Evolutionary conservation across 2,888 invertebrate species (phyloP).

Genomic region (Pristionchus exspectatus): DNA sequence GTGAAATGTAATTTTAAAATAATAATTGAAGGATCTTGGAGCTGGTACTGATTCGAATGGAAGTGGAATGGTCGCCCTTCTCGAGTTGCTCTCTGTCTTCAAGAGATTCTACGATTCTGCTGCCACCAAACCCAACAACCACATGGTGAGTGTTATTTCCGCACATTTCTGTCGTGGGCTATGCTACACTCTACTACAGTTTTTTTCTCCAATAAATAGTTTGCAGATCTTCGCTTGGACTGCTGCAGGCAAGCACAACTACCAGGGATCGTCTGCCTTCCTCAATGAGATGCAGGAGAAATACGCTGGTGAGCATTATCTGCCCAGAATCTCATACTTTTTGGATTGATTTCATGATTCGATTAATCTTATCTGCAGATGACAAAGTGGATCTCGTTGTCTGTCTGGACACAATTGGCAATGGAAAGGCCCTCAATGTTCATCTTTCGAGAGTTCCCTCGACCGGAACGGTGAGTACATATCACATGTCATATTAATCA

Average conservation of each 20-base stretch:
- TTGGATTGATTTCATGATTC: background rate
- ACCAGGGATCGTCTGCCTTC: conserved; percentile 96
- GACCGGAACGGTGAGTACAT: conserved; percentile 84
- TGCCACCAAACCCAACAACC: conserved; percentile 71
- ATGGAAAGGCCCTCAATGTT: conserved; percentile 86
- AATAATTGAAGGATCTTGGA: conserved; percentile 86
- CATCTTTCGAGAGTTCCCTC: conserved; percentile 97
- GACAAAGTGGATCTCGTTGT: conserved; percentile 72
- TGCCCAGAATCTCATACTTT: background rate
- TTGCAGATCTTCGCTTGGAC: conserved; percentile 87
- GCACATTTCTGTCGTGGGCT: background rate
- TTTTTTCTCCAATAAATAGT: too few species aligned
- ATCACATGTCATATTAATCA: too few species aligned
- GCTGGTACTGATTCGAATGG: conserved; percentile 94
- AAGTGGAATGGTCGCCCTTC: conserved; percentile 90
- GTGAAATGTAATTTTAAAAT: background rate
- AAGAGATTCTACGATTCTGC: conserved; percentile 72
- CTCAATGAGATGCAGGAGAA: conserved; percentile 91
- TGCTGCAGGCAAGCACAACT: conserved; percentile 94
- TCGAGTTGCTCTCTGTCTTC: conserved; percentile 91
- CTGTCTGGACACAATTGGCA: conserved; percentile 76
- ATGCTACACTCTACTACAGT: background rate
- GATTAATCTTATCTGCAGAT: conserved; percentile 56
- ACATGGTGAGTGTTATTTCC: conserved; percentile 59
- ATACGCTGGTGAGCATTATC: conserved; percentile 55